These are phyloP conservation scores for Macaria notata DNA, from an alignment of 2,888 invertebrate genomes.

Conservation along the genomic window DNA sequence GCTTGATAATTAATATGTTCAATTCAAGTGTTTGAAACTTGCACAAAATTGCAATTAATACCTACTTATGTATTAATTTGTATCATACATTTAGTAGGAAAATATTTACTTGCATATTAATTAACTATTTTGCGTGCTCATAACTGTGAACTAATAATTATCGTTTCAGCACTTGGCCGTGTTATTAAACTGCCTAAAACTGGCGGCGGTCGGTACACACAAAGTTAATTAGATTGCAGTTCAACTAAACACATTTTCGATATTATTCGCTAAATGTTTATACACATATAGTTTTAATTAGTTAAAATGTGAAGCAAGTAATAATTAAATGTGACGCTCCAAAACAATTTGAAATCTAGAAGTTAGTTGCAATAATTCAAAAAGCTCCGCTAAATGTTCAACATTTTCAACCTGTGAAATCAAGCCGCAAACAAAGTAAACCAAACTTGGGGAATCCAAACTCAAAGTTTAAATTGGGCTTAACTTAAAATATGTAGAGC, in stretches of 20 bases:
- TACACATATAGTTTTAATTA: no score
- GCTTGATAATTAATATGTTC: no score
- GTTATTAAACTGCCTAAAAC: constrained; percentile 1
- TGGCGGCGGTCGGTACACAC: not conserved
- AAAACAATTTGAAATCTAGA: no score
- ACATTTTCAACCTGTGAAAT: constrained; percentile 12
- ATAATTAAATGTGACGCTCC: not conserved
- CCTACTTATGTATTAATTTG: no score
- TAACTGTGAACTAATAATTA: not conserved
- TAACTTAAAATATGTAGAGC: constrained; percentile 20
- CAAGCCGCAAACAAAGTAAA: constrained; percentile 19
- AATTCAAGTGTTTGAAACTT: no score
- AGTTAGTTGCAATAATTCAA: not conserved
- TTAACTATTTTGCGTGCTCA: not conserved
- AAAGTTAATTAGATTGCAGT: constrained; percentile 2
- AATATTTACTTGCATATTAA: not conserved
- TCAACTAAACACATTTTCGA: not conserved
- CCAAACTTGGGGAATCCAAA: constrained; percentile 14
- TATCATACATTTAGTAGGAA: no score
- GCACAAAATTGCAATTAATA: no score
- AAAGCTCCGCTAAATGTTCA: not conserved
- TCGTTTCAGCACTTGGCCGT: constrained; percentile 1
- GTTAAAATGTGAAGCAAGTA: not conserved
- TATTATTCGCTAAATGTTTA: no score
- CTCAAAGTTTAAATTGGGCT: constrained; percentile 22